Base-by-base conservation (phyloP, 2,888 invertebrate species). In the Tiphia femorata region DNA sequence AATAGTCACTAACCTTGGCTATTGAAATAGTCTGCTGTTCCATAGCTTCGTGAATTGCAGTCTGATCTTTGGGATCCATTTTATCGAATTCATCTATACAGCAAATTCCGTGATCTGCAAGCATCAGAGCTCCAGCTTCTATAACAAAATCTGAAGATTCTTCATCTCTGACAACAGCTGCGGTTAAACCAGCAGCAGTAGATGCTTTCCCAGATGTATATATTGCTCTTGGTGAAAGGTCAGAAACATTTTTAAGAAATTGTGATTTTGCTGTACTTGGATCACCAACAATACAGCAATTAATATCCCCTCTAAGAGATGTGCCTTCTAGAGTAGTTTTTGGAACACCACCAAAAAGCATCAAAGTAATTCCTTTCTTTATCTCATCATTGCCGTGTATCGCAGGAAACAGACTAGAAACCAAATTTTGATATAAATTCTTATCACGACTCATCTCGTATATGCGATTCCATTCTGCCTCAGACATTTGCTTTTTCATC, bases 1-100 rank as follows among this genome's bases (percentile, higher is more conserved):
- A n/a, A 1, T 21, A 12, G 5, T 12, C 3, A 40, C 23, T 40
- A 21, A 90, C 95, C 88, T 99, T 99, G 0, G 99, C 98, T 55
- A 99, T 89, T 0, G 98, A 97, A 71, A 99, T 99, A 0, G 99
- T 99, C 85, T 99, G 99, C 79, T 99, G 99, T 86, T 99, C 99
- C 99, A 99, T 99, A 2, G 99, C 99, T 86, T 99, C 99, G 86
- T 99, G 99, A 70, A 99, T 99, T 40, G 99, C 98, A 4, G 99
- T 97, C 84, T 99, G 98, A 87, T 99, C 99, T 42, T 91, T 89
- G 0, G 89, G 89, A 83, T 99, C 98, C 99, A 99, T 99, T 86
- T 99, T 99, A 84, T 99, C 99, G 84, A 99, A 99, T 85, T 99
- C 99, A 78, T 99, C 99, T 73, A 99, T 99, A 81, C 98, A 98